Percentiles rank a stretch among this genome's conserved stretches.
Evolutionary conservation across 2,888 invertebrate genomes (phyloP).

Genomic region (Parnassius mnemosyne): DNA sequence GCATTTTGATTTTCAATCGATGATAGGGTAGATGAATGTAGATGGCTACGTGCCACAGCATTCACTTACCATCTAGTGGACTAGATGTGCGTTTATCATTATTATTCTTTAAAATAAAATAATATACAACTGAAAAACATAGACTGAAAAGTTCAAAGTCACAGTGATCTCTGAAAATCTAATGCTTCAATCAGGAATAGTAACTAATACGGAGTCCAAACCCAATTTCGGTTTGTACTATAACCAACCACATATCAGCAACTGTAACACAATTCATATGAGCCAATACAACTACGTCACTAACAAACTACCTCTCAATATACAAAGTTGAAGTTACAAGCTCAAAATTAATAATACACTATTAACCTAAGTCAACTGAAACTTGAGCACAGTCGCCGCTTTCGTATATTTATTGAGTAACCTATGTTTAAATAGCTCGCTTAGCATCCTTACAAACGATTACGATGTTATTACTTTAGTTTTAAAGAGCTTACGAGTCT

Average conservation of each 20-base stretch:
- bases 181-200: too few species aligned
- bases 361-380: slow-evolving; percentile 19
- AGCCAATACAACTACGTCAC: slow-evolving; percentile 15
- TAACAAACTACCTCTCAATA: slow-evolving; percentile 19
- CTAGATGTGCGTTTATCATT: too few species aligned
- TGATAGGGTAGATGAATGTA: too few species aligned
- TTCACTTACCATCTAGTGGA: too few species aligned
- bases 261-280: slow-evolving; percentile 4
- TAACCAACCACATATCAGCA: background rate
- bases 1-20: too few species aligned
- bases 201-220: too few species aligned
- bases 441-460: slow-evolving; percentile 11
- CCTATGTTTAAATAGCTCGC: slow-evolving; percentile 15
- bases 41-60: too few species aligned
- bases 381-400: slow-evolving; percentile 8
- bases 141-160: too few species aligned
- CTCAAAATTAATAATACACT: slow-evolving; percentile 26
- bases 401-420: slow-evolving; percentile 18
- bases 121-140: too few species aligned
- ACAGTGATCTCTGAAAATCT: too few species aligned
- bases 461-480: slow-evolving; percentile 17
- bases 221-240: too few species aligned
- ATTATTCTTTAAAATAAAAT: too few species aligned
- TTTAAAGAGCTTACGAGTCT: slow-evolving; percentile 12
- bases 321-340: slow-evolving; percentile 17